These are phyloP conservation scores for Caenorhabditis zanzibari DNA, from an alignment of 2,888 invertebrate genomes.

Conservation along the genomic window DNA sequence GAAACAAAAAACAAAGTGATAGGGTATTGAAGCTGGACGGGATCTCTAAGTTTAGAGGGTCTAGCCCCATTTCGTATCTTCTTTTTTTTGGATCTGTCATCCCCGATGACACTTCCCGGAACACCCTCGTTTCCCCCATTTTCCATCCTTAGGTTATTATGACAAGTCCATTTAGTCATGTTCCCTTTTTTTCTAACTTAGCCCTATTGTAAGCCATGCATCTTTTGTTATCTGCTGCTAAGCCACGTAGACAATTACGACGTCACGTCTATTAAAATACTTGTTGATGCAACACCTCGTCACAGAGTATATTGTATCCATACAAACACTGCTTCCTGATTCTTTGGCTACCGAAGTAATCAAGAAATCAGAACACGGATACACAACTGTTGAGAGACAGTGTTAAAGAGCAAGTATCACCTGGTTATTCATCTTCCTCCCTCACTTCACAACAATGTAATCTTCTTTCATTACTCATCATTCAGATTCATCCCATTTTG, in stretches of 20 bases:
- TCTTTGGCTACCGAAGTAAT: background rate
- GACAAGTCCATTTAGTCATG: conserved; percentile 23
- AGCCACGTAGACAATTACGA: conserved; percentile 24
- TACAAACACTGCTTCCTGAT: conserved; percentile 14
- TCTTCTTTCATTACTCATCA: conserved; percentile 45
- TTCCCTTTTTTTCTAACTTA: background rate
- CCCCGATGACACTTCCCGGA: conserved; percentile 19
- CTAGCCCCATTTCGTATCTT: conserved; percentile 10
- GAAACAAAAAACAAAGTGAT: conserved; percentile 30
- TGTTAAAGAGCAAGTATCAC: conserved; percentile 16
- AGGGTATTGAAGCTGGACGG: background rate
- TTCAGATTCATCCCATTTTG: conserved; percentile 27
- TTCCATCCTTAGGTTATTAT: conserved; percentile 6
- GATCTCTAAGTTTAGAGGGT: background rate
- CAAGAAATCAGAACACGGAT: conserved; percentile 6
- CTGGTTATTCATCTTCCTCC: conserved; percentile 29
- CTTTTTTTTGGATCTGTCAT: conserved; percentile 20
- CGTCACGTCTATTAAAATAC: conserved; percentile 32
- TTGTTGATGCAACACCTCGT: conserved; percentile 19
- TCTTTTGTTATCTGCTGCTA: conserved; percentile 14
- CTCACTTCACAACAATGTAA: background rate
- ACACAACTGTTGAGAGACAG: conserved; percentile 9
- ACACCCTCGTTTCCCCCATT: background rate
- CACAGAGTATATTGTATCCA: conserved; percentile 25
- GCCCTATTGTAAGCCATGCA: conserved; percentile 6